phyloP scores from a whole-genome alignment of 1,140 invertebrate genomes.

The Cheumatopsyche charites region DNA sequence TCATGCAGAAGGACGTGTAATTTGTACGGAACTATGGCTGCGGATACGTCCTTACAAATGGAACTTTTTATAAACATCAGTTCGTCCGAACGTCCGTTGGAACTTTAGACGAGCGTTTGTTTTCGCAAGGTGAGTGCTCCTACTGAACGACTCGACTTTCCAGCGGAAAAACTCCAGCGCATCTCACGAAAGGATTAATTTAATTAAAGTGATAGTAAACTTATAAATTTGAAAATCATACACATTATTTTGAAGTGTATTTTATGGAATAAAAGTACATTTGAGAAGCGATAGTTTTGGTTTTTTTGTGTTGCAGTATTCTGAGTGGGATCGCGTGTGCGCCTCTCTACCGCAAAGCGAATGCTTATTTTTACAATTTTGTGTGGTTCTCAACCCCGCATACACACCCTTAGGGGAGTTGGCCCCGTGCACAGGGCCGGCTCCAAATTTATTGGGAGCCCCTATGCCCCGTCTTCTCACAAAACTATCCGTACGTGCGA shows the following conservation, averaged over 20 bases:
- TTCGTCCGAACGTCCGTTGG: background rate
- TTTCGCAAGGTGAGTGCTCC: too few relatives aligned
- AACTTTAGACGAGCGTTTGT: too few relatives aligned
- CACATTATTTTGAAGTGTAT: background rate
- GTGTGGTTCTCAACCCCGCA: slow-evolving; percentile 20
- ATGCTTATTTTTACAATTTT: slow-evolving; percentile 49
- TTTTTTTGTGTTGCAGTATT: background rate
- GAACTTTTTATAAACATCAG: too few relatives aligned
- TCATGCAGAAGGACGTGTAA: background rate
- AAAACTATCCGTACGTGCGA: slow-evolving; percentile 46
- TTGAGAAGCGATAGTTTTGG: background rate
- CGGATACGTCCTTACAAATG: too few relatives aligned
- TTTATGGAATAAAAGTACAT: background rate
- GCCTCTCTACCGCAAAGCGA: slow-evolving; percentile 40
- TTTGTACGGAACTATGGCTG: too few relatives aligned
- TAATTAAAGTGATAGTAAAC: too few relatives aligned
- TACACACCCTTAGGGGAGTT: slow-evolving; percentile 8
- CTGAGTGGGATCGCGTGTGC: slow-evolving; percentile 44
- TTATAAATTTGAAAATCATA: too few relatives aligned
- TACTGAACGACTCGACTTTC: too few relatives aligned
- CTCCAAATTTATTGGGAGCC: background rate
- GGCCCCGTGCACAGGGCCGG: background rate
- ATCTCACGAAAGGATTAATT: too few relatives aligned
- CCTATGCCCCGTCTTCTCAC: background rate
- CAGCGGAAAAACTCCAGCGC: background rate